Percentiles rank a stretch among this genome's conserved stretches.
Conservation (phyloP, 1,140 invertebrate species). For the Calliopsis andreniformis region DNA sequence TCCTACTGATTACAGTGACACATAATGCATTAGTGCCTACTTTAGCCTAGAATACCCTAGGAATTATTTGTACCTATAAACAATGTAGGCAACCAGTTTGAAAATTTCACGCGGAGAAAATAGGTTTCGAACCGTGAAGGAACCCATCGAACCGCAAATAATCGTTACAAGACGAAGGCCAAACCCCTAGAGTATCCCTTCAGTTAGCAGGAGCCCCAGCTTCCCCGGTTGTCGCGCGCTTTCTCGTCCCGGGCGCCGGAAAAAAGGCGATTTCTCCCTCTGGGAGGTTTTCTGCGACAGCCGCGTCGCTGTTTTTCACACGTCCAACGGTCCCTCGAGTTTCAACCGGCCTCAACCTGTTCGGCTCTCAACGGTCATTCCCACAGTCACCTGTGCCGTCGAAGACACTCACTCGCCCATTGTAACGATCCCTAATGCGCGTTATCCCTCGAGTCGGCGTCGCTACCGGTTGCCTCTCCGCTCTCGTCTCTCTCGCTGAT, state of each 20-base stretch:
- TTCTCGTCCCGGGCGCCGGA: constrained; percentile 29
- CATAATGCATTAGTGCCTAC: too few relatives aligned
- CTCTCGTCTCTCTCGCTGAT: constrained; percentile 32
- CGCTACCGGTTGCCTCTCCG: constrained; percentile 54
- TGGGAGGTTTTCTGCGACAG: constrained; percentile 52
- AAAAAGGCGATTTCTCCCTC: constrained; percentile 35
- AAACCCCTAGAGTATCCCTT: neutral
- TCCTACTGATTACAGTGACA: too few relatives aligned
- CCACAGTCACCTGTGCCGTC: constrained; percentile 78
- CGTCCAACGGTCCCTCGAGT: constrained; percentile 64
- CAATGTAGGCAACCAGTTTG: too few relatives aligned
- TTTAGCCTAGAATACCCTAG: too few relatives aligned
- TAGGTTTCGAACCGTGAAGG: too few relatives aligned
- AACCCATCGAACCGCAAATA: neutral
- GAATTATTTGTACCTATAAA: too few relatives aligned
- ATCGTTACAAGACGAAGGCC: neutral
- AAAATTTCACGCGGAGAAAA: too few relatives aligned
- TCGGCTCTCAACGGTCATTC: constrained; percentile 77
- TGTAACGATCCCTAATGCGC: constrained; percentile 74
- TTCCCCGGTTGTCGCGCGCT: constrained; percentile 9
- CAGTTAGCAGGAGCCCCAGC: neutral
- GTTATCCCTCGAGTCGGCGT: constrained; percentile 55
- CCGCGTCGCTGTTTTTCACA: constrained; percentile 66
- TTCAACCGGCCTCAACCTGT: constrained; percentile 71
- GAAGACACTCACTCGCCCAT: constrained; percentile 71